Evolutionary conservation across 2,888 invertebrate species (phyloP), one percentile per base, ranked within the genome.

Genomic region (Sphaeridia pumilis): DNA sequence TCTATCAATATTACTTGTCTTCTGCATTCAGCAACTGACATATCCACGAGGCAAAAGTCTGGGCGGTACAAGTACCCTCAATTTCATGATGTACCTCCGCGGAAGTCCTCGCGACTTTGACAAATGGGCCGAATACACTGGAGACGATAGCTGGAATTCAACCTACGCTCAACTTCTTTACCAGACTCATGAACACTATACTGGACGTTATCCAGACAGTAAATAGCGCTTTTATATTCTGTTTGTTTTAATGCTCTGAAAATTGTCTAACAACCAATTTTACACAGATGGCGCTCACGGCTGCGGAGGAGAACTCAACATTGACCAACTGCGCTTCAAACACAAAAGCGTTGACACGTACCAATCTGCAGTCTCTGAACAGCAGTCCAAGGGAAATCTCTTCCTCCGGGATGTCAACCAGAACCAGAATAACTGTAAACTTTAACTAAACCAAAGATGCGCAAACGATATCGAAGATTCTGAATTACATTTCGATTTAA

Each of bases 11-110:
- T n/a, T n/a, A n/a, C n/a, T n/a, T n/a, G n/a, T n/a, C n/a, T n/a
- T n/a, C n/a, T n/a, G n/a, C n/a, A n/a, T n/a, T n/a, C n/a, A n/a
- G n/a, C 38, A 38, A 38, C 20, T 38, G 5, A 17, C 7, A 5
- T 38, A 12, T 17, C 38, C 38, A 7, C 38, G 38, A 22, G 47
- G 47, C 21, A 10, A 21, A 35, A 25, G 35, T 2, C 35, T 47
- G 12, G 47, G 47, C 2, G 47, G 47, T 7, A 35, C 4, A 2
- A 47, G 47, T 17, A 28, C 12, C n/a, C 5, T 26, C 4, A 47
- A 47, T 22, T 31, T 14, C 10, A 47, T 47, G 47, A 22, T 35
- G 21, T 47, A 47, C 47, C 34, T 47, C 17, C 34, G 47, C 21
- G 47, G 47, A 3, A 47, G 17, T 35, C 21, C 31, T 4, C 4